Percentiles rank a stretch among this genome's conserved stretches.
These are phyloP conservation scores for Halcyon smyrnensis DNA, from an alignment of 2,797 vertebrate species.

Conservation along the genomic window DNA sequence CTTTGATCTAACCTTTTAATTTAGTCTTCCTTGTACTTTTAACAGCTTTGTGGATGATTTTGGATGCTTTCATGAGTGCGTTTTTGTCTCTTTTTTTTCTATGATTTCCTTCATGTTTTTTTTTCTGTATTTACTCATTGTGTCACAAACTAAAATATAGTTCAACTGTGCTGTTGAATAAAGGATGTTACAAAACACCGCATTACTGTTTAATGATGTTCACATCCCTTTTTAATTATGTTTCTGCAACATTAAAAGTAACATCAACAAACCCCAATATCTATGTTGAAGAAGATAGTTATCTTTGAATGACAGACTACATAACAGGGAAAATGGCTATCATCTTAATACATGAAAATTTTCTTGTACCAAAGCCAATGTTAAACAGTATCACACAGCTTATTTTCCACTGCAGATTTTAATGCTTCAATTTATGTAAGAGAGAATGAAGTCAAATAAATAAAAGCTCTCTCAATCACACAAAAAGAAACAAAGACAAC, in stretches of 20 bases:
- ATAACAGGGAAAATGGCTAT: neutral
- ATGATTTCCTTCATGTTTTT: neutral
- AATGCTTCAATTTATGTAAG: neutral
- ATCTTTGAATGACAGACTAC: neutral
- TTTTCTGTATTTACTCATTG: neutral
- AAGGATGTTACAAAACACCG: neutral
- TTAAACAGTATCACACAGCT: neutral
- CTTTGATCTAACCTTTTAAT: neutral
- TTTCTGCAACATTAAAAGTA: neutral
- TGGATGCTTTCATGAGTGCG: neutral
- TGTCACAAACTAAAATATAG: neutral
- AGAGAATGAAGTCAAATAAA: neutral
- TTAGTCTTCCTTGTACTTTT: neutral
- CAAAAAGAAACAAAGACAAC: neutral
- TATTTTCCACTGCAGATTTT: neutral
- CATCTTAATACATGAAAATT: neutral
- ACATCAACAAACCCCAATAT: neutral
- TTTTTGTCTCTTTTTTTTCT: neutral
- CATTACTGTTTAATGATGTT: neutral
- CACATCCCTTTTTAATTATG: neutral
- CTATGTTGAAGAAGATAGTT: neutral
- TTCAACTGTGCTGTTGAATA: neutral
- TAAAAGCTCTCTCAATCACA: neutral
- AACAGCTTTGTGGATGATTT: neutral
- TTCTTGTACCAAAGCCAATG: neutral